Evolutionary conservation across 2,888 invertebrate genomes (phyloP).

Genomic region (Acanthosepion esculentum): DNA sequence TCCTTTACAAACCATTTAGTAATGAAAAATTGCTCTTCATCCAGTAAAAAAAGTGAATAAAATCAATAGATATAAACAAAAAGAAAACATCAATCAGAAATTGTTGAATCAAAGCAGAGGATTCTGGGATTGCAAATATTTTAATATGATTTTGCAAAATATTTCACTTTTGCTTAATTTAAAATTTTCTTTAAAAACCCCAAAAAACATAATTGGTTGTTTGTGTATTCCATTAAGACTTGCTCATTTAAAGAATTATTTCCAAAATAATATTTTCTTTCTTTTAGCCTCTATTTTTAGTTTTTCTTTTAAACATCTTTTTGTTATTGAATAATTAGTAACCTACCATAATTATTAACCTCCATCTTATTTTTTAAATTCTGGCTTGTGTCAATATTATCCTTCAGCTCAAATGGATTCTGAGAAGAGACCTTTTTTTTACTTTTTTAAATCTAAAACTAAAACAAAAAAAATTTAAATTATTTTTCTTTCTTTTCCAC

Average conservation of each 20-base stretch:
- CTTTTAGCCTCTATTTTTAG: background rate
- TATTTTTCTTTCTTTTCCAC: background rate
- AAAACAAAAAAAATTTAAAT: background rate
- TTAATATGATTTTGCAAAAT: background rate
- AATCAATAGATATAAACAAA: background rate
- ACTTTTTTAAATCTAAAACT: fast-evolving
- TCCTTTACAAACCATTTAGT: background rate
- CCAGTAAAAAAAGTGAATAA: background rate
- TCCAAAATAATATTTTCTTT: background rate
- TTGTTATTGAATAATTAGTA: conserved; percentile 20
- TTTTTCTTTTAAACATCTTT: background rate
- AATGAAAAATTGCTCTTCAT: background rate
- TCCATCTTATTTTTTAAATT: background rate
- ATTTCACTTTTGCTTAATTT: background rate
- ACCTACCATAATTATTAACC: background rate
- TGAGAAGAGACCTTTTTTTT: background rate
- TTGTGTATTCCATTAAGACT: background rate
- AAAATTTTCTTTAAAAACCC: background rate
- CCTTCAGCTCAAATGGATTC: background rate
- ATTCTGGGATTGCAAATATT: background rate
- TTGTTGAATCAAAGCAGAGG: background rate
- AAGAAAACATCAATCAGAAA: background rate
- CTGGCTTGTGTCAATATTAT: background rate
- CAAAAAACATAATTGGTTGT: background rate
- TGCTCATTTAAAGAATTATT: background rate